phyloP scores from a whole-genome alignment of 2,113 vertebrate genomes.

The Gavia stellata region DNA sequence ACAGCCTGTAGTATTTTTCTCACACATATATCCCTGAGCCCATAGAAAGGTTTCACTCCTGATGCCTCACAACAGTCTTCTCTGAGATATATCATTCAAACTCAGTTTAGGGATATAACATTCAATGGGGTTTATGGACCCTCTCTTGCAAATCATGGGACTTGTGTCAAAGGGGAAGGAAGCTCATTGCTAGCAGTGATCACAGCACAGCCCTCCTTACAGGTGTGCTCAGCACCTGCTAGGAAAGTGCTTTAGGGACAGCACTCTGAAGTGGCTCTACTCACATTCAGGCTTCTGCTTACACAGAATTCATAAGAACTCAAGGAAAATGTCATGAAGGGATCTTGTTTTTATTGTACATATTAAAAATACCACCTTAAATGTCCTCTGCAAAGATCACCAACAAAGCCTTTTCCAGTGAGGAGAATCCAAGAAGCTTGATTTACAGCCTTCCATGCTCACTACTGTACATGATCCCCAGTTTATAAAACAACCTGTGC shows the following conservation, averaged over 20 bases:
- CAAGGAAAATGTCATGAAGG: not conserved
- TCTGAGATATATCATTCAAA: not conserved
- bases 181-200: not conserved
- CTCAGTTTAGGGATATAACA: not conserved
- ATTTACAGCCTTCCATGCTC: not conserved
- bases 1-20: not conserved
- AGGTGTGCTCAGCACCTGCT: not conserved
- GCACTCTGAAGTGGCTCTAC: not conserved
- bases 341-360: rapidly evolving
- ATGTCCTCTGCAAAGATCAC: not conserved
- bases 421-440: not conserved
- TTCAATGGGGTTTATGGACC: rapidly evolving
- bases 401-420: not conserved
- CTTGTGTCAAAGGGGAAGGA: not conserved
- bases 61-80: not conserved
- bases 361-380: not conserved
- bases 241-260: not conserved
- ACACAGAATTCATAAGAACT: not conserved
- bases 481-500: not conserved
- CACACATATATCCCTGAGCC: not conserved
- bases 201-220: not conserved
- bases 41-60: not conserved
- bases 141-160: rapidly evolving
- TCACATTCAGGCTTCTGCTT: not conserved
- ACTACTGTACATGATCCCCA: not conserved